A percentile compares a stretch with the other conserved stretches of the same genome.
phyloP scores from a whole-genome alignment of 2,888 invertebrate species.

The Cheiracanthium punctorium region DNA sequence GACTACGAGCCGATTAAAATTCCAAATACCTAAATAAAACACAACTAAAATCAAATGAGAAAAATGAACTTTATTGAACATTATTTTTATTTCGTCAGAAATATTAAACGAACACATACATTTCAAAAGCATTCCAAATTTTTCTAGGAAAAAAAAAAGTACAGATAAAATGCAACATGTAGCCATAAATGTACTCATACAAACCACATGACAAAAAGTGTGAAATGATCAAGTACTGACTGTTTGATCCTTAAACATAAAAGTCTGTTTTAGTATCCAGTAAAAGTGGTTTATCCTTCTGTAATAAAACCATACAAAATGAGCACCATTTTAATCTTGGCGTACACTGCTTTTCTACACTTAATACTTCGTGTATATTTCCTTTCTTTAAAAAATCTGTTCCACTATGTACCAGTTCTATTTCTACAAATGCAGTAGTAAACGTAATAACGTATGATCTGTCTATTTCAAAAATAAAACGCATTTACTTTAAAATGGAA shows the following conservation, averaged over 20 bases:
- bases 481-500: too few relatives aligned
- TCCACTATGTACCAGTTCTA: too few relatives aligned
- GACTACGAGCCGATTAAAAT: too few relatives aligned
- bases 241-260: neutral
- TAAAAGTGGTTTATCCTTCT: neutral
- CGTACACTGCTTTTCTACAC: neutral
- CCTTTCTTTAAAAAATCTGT: too few relatives aligned
- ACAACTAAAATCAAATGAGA: neutral
- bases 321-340: slow-evolving; percentile 45
- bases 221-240: neutral
- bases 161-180: neutral
- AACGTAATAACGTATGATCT: too few relatives aligned
- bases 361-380: neutral
- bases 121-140: slow-evolving; percentile 27
- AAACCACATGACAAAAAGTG: neutral
- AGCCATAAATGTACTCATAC: neutral
- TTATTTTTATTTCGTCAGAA: slow-evolving; percentile 25
- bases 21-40: neutral
- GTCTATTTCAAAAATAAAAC: too few relatives aligned
- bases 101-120: slow-evolving; percentile 44
- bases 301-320: slow-evolving; percentile 62
- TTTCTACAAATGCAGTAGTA: too few relatives aligned
- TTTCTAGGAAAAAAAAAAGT: neutral
- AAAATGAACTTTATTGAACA: slow-evolving; percentile 38
- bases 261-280: neutral